phyloP scores from a whole-genome alignment of 1,140 invertebrate species.

The Catajapyx aquilonaris region DNA sequence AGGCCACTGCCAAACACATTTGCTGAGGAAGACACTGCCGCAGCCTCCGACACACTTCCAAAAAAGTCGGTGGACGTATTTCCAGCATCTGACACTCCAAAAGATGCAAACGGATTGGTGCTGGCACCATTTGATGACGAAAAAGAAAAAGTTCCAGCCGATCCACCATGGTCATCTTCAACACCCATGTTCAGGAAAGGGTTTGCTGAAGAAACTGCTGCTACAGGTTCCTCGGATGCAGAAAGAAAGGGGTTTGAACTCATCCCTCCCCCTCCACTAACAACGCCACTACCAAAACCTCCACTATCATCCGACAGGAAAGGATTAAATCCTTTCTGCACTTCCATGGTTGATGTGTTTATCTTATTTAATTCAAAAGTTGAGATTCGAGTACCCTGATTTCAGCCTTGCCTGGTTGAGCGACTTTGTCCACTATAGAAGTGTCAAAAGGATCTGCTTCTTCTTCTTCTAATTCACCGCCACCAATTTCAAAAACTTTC shows the following conservation, averaged over 20 bases:
- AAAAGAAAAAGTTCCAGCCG: too few relatives aligned
- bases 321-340: conserved; percentile 30
- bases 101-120: conserved; percentile 35
- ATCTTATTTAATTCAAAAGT: conserved; percentile 9
- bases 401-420: conserved; percentile 12
- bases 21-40: conserved; percentile 13
- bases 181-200: conserved; percentile 15
- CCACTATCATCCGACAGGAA: conserved; percentile 46
- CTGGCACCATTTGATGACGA: conserved; percentile 1
- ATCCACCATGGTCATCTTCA: conserved; percentile 9
- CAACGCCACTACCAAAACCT: conserved; percentile 14
- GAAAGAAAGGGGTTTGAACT: conserved; percentile 10
- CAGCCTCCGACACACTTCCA: neutral
- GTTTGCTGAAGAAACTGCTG: too few relatives aligned
- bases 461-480: conserved; percentile 8
- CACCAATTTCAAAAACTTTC: neutral
- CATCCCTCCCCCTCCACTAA: conserved; percentile 16
- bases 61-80: conserved; percentile 10
- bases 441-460: conserved; percentile 20
- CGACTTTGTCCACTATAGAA: conserved; percentile 13
- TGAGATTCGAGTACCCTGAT: conserved; percentile 13
- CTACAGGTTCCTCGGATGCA: too few relatives aligned
- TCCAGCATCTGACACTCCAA: conserved; percentile 20
- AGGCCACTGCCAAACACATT: conserved; percentile 1
- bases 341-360: conserved; percentile 11